phyloP scores from a whole-genome alignment of 2,797 vertebrate genomes.

The Chaetophractus vellerosus region DNA sequence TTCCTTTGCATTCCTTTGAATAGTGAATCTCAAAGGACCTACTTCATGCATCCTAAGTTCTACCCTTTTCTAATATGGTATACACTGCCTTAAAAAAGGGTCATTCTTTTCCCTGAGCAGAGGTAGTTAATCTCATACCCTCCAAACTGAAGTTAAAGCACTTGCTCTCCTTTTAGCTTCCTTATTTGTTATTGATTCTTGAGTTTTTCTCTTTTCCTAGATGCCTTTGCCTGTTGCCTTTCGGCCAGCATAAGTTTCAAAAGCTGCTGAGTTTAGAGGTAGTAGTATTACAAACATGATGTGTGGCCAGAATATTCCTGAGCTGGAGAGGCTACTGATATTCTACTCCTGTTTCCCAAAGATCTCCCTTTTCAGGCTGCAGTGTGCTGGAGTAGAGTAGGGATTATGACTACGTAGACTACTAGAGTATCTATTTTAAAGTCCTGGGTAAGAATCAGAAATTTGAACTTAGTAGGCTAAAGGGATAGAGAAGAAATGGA shows the following conservation, averaged over 20 bases:
- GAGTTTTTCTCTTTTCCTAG: constrained; percentile 21
- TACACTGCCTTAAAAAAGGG: not conserved
- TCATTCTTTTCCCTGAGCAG: not conserved
- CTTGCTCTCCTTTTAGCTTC: not conserved
- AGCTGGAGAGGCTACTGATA: not conserved
- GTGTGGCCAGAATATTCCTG: constrained; percentile 4
- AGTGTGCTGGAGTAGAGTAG: not conserved
- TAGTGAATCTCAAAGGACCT: not conserved
- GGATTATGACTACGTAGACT: not conserved
- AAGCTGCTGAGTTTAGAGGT: constrained; percentile 34
- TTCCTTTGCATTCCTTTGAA: not conserved
- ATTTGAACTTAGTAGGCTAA: constrained; percentile 56
- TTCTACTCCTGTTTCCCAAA: constrained; percentile 12
- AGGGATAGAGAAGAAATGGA: not conserved
- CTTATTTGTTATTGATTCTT: constrained; percentile 54
- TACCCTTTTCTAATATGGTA: not conserved
- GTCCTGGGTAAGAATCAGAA: constrained; percentile 63
- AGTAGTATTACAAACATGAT: constrained; percentile 22
- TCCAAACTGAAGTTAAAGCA: constrained; percentile 33
- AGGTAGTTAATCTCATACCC: not conserved
- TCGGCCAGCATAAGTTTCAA: constrained; percentile 40
- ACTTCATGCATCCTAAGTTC: not conserved
- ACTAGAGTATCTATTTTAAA: not conserved
- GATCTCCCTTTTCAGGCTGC: not conserved
- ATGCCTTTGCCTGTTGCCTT: constrained; percentile 14